Evolutionary conservation across 2,888 invertebrate species (phyloP).

Genomic region (Malacosoma neustria): DNA sequence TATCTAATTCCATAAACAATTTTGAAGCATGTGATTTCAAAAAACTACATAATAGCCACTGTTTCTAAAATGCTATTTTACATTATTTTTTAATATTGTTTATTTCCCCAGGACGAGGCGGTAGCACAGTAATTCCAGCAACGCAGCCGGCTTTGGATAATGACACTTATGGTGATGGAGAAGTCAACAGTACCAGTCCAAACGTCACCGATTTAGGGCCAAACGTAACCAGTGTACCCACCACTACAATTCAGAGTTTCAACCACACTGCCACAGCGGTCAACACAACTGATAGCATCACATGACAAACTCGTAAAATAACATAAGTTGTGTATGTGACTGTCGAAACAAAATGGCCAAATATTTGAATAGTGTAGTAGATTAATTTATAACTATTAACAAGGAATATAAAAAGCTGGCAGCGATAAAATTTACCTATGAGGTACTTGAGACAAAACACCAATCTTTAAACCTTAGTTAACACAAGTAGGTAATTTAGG

Average conservation of each 20-base stretch:
- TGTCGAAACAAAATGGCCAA: background rate
- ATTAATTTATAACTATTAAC: no score
- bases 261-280: constrained; percentile 9
- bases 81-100: background rate
- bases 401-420: no score
- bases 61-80: background rate
- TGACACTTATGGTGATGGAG: constrained; percentile 18
- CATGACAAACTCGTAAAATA: constrained; percentile 26
- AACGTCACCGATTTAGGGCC: constrained; percentile 11
- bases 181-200: constrained; percentile 7
- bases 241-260: constrained; percentile 4
- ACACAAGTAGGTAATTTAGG: no score
- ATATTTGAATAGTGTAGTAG: no score
- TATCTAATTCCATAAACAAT: no score
- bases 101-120: constrained; percentile 56
- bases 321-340: background rate
- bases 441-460: no score
- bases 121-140: constrained; percentile 52
- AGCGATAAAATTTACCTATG: no score
- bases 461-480: no score
- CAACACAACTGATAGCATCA: constrained; percentile 22
- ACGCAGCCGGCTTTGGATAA: constrained; percentile 23
- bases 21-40: no score
- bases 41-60: background rate
- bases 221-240: constrained; percentile 4